These are phyloP conservation scores for Pristionchus fissidentatus DNA, from an alignment of 2,888 invertebrate species.

Conservation along the genomic window DNA sequence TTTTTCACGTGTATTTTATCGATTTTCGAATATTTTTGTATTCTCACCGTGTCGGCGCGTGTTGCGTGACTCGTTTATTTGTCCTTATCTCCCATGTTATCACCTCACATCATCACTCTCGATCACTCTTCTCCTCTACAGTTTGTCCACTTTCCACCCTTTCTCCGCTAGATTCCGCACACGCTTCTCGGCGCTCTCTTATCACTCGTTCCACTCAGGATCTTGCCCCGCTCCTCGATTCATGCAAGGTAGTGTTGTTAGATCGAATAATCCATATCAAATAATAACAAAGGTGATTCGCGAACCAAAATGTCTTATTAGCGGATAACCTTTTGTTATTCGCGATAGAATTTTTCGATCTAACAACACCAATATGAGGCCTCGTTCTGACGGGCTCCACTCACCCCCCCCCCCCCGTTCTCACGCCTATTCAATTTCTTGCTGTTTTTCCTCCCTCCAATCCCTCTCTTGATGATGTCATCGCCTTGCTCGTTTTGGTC, in stretches of 20 bases:
- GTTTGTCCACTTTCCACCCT: conserved; percentile 38
- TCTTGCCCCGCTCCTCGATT: too few species aligned
- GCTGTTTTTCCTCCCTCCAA: too few species aligned
- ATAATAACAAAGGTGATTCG: too few species aligned
- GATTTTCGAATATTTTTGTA: not conserved
- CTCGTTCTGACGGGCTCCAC: not conserved
- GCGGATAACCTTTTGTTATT: too few species aligned
- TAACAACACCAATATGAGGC: not conserved
- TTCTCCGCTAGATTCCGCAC: conserved; percentile 7
- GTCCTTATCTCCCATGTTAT: conserved; percentile 28
- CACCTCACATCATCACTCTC: conserved; percentile 30
- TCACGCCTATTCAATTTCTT: too few species aligned
- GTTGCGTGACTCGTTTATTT: conserved; percentile 37
- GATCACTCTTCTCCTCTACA: conserved; percentile 1
- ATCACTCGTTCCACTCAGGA: not conserved
- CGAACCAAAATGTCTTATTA: too few species aligned
- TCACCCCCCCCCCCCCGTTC: not conserved
- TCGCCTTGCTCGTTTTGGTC: not conserved
- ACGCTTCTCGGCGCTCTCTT: conserved; percentile 1
- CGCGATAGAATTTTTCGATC: too few species aligned
- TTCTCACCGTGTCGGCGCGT: not conserved
- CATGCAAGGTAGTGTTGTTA: too few species aligned
- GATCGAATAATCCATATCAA: too few species aligned
- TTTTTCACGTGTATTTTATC: not conserved
- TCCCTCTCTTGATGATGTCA: conserved; percentile 10